These are phyloP conservation scores for Chymomyza costata DNA, from an alignment of 1,140 invertebrate genomes.

Conservation along the genomic window DNA sequence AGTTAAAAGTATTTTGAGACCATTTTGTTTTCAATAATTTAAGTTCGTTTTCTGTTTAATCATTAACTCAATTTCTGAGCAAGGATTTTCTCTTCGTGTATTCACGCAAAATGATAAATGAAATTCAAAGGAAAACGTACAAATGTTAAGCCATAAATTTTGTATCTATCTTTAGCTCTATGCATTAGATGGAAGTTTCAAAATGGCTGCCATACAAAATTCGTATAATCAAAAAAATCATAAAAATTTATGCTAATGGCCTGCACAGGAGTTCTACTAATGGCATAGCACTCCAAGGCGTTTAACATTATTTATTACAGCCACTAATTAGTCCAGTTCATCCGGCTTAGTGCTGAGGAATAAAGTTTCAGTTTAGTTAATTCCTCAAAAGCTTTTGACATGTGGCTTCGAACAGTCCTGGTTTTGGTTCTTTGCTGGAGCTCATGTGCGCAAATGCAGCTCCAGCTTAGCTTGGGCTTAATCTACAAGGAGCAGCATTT, in stretches of 20 bases:
- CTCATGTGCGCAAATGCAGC: slow-evolving; percentile 18
- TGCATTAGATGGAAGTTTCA: too few species aligned
- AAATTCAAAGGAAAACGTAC: too few species aligned
- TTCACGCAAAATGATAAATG: too few species aligned
- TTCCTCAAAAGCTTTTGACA: slow-evolving; percentile 6
- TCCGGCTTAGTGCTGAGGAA: background rate
- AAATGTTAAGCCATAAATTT: too few species aligned
- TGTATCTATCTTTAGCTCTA: too few species aligned
- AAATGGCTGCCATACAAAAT: too few species aligned
- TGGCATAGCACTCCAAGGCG: background rate
- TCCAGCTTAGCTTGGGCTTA: background rate
- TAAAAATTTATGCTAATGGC: slow-evolving; percentile 31
- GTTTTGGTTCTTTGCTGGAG: slow-evolving; percentile 4
- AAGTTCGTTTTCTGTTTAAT: too few species aligned
- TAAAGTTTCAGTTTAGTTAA: slow-evolving; percentile 2
- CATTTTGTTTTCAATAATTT: too few species aligned
- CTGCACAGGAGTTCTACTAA: background rate
- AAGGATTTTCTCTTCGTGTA: too few species aligned
- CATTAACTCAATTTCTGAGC: too few species aligned
- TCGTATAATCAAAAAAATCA: too few species aligned
- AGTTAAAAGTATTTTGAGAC: too few species aligned
- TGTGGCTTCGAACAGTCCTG: slow-evolving; percentile 34
- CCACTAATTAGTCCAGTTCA: slow-evolving; percentile 32
- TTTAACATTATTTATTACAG: slow-evolving; percentile 33
- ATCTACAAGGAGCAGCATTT: slow-evolving; percentile 24